Evolutionary conservation across 2,797 vertebrate species (phyloP).

Genomic region (Adrianichthys oophorus): DNA sequence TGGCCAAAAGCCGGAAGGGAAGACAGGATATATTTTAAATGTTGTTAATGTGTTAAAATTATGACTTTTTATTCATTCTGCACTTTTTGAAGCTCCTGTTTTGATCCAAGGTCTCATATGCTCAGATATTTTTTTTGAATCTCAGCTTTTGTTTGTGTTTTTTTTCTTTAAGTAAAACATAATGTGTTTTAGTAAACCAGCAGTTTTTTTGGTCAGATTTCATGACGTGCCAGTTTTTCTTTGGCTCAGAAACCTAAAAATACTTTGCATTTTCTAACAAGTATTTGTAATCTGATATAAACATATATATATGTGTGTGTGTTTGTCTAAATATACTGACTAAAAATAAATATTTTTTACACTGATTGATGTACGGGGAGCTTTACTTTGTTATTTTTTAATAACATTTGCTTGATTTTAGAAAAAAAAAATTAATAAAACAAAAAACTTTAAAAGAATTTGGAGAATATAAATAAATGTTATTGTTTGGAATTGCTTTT

Average conservation of each 20-base stretch:
- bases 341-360: slow-evolving; percentile 75
- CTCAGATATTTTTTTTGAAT: slow-evolving; percentile 12
- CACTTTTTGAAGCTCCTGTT: slow-evolving; percentile 56
- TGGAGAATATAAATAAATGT: too few species aligned
- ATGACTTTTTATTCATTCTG: slow-evolving; percentile 40
- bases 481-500: too few species aligned
- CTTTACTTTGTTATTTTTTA: slow-evolving; percentile 8
- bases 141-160: slow-evolving; percentile 43
- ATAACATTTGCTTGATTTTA: too few species aligned
- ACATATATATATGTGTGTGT: slow-evolving; percentile 27
- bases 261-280: slow-evolving; percentile 56
- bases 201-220: slow-evolving; percentile 48
- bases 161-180: slow-evolving; percentile 32
- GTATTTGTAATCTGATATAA: slow-evolving; percentile 57
- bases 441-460: too few species aligned
- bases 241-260: slow-evolving; percentile 51
- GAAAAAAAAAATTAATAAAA: too few species aligned
- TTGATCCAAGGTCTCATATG: slow-evolving; percentile 31
- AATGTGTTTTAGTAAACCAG: slow-evolving; percentile 39
- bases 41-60: slow-evolving; percentile 49
- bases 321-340: slow-evolving; percentile 54
- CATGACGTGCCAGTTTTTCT: slow-evolving; percentile 63
- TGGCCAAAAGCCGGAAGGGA: slow-evolving; percentile 49
- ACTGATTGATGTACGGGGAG: slow-evolving; percentile 14
- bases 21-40: slow-evolving; percentile 34